These are phyloP conservation scores for Jordanella pulchra DNA, from an alignment of 2,797 vertebrate genomes.

Conservation along the genomic window DNA sequence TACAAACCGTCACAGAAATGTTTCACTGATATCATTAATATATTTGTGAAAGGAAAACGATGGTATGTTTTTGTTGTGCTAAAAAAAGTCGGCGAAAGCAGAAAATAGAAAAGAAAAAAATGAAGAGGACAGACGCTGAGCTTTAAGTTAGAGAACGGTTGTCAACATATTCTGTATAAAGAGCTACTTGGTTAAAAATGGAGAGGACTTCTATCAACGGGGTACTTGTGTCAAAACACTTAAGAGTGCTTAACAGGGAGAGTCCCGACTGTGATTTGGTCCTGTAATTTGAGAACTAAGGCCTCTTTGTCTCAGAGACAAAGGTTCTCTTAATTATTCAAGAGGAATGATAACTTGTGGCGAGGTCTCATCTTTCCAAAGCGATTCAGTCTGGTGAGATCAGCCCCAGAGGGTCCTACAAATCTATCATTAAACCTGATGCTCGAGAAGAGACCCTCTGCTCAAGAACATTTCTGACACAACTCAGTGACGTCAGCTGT, in stretches of 20 bases:
- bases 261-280: slow-evolving; percentile 24
- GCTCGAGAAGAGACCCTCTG: slow-evolving; percentile 56
- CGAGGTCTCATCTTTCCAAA: slow-evolving; percentile 58
- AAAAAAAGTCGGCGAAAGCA: neutral
- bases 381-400: slow-evolving; percentile 58
- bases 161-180: slow-evolving; percentile 21
- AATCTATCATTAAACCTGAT: slow-evolving; percentile 70
- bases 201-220: slow-evolving; percentile 22
- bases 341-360: slow-evolving; percentile 42
- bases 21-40: no score
- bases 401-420: slow-evolving; percentile 51
- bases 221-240: slow-evolving; percentile 32
- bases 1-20: no score
- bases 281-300: slow-evolving; percentile 36
- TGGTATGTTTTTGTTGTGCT: slow-evolving; percentile 10
- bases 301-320: slow-evolving; percentile 34
- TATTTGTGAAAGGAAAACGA: slow-evolving; percentile 10
- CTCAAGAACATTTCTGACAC: slow-evolving; percentile 63
- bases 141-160: slow-evolving; percentile 19
- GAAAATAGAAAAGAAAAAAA: slow-evolving; percentile 9
- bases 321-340: slow-evolving; percentile 63
- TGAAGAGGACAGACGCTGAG: slow-evolving; percentile 10
- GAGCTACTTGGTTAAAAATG: slow-evolving; percentile 29
- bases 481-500: slow-evolving; percentile 66
- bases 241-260: slow-evolving; percentile 20